Conservation (phyloP, 2,888 invertebrate genomes). For the Melanostoma mellinum region DNA sequence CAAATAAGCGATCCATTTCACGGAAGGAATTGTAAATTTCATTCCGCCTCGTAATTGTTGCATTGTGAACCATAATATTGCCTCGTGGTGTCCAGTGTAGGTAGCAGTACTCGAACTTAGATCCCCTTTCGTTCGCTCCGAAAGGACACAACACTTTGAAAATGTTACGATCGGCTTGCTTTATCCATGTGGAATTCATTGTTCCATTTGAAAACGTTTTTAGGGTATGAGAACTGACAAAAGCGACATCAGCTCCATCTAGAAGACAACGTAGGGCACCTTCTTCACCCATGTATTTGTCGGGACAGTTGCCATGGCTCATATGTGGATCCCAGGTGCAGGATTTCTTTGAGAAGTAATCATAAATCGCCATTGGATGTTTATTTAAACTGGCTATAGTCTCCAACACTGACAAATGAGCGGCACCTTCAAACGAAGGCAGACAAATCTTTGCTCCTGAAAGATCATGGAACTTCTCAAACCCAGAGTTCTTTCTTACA, state of each 20-base stretch:
- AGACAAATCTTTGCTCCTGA: conserved; percentile 90
- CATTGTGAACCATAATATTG: conserved; percentile 85
- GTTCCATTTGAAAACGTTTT: conserved; percentile 85
- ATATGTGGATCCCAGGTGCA: conserved; percentile 83
- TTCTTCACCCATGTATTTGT: conserved; percentile 83
- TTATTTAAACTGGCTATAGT: conserved; percentile 81
- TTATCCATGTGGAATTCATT: conserved; percentile 82
- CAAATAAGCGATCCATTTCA: conserved; percentile 88
- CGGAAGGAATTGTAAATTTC: conserved; percentile 88
- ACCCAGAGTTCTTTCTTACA: conserved; percentile 84
- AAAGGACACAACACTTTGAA: conserved; percentile 85
- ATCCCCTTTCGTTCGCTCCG: conserved; percentile 77
- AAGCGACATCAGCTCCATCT: conserved; percentile 90
- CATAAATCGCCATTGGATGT: conserved; percentile 75
- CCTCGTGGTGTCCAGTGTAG: conserved; percentile 87
- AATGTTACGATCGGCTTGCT: conserved; percentile 79
- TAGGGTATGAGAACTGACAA: conserved; percentile 86
- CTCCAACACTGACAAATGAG: conserved; percentile 85
- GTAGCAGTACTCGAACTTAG: conserved; percentile 83
- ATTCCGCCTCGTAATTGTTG: conserved; percentile 84
- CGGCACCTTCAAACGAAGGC: conserved; percentile 89
- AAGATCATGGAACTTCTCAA: conserved; percentile 85
- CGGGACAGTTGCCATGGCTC: conserved; percentile 77
- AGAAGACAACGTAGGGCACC: conserved; percentile 87
- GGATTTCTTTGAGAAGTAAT: conserved; percentile 86